phyloP scores from a whole-genome alignment of 2,888 invertebrate species.

The Callimorpha dominula region DNA sequence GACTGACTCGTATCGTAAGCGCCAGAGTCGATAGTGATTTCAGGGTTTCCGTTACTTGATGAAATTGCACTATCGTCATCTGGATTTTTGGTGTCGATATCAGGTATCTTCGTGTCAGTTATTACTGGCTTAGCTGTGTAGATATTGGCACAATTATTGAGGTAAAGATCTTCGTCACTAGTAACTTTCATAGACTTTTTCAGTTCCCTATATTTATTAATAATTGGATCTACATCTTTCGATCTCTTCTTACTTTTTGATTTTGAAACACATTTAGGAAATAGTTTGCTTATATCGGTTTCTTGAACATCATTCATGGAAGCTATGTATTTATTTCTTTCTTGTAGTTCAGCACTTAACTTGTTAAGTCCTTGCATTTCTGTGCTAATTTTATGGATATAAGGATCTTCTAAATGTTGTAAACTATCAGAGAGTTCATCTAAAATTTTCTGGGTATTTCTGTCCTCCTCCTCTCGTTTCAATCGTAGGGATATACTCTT shows the following conservation, averaged over 20 bases:
- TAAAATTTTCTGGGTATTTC: conserved; percentile 81
- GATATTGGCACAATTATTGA: conserved; percentile 82
- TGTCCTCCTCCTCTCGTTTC: conserved; percentile 81
- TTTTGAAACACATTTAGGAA: conserved; percentile 82
- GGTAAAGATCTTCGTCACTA: conserved; percentile 78
- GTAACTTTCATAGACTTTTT: conserved; percentile 81
- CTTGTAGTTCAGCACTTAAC: conserved; percentile 86
- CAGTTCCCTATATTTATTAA: conserved; percentile 81
- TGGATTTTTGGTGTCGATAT: conserved; percentile 79
- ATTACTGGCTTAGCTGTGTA: conserved; percentile 69
- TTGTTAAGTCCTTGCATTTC: conserved; percentile 87
- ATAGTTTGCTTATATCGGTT: conserved; percentile 79
- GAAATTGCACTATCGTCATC: conserved; percentile 83
- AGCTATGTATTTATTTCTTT: conserved; percentile 86
- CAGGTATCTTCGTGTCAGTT: conserved; percentile 72
- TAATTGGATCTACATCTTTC: conserved; percentile 82
- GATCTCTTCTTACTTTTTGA: conserved; percentile 84
- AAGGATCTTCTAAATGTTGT: conserved; percentile 88
- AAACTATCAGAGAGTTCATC: conserved; percentile 83
- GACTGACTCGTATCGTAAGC: conserved; percentile 83
- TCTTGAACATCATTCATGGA: conserved; percentile 84
- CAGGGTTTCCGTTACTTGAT: conserved; percentile 82
- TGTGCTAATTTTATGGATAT: conserved; percentile 86
- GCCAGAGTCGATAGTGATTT: conserved; percentile 83
- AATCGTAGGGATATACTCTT: conserved; percentile 83